Evolutionary conservation across 1,140 invertebrate genomes (phyloP).

Genomic region (Aphis gossypii): DNA sequence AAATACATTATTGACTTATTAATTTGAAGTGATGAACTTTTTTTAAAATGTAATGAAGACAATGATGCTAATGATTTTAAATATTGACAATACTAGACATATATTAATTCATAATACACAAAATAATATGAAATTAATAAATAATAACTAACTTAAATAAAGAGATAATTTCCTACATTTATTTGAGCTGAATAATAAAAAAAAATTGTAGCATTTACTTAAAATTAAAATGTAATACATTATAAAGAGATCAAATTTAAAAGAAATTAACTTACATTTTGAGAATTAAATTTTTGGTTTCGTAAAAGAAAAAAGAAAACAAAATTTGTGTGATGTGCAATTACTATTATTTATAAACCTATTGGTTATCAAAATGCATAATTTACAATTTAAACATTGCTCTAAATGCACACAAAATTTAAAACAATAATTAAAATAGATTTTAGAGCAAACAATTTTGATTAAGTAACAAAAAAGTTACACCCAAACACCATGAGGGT

Average conservation of each 20-base stretch:
- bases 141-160: not conserved
- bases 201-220: conserved; percentile 15
- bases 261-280: not conserved
- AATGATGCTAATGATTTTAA: not conserved
- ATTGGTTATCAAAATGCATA: not conserved
- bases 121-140: not conserved
- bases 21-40: not conserved
- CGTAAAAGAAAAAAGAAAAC: conserved; percentile 18
- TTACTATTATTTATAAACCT: not conserved
- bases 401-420: not conserved
- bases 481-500: conserved; percentile 95
- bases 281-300: conserved; percentile 39
- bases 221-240: conserved; percentile 36
- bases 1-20: not conserved
- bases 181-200: conserved; percentile 36
- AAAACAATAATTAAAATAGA: not conserved
- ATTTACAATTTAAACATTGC: not conserved
- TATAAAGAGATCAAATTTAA: conserved; percentile 52
- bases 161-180: not conserved
- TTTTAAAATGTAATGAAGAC: not conserved
- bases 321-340: conserved; percentile 41
- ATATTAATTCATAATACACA: not conserved
- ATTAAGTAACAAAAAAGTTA: conserved; percentile 64
- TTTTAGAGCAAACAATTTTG: conserved; percentile 20
- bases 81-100: not conserved